Conservation (phyloP, 2,888 invertebrate species). For the Ophion obscuratus region DNA sequence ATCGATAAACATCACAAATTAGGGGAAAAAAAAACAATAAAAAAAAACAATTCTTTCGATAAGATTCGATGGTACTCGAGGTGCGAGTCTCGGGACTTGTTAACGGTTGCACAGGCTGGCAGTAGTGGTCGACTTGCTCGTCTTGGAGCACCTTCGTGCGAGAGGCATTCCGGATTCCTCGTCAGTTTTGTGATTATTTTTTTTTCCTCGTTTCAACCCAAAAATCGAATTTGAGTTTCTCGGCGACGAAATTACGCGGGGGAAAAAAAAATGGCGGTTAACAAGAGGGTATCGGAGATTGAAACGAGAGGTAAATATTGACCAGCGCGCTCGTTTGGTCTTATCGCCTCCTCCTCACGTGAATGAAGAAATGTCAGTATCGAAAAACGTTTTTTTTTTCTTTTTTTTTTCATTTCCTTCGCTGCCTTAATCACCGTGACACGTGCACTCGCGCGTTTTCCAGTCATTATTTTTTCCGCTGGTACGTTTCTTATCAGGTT, state of each 20-base stretch:
- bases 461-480: no score
- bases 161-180: not conserved
- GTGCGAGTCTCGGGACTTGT: slow-evolving; percentile 1
- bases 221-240: not conserved
- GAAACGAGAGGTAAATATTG: slow-evolving; percentile 23
- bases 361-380: no score
- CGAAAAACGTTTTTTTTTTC: not conserved
- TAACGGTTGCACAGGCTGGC: not conserved
- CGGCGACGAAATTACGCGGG: not conserved
- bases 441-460: no score
- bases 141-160: slow-evolving; percentile 7
- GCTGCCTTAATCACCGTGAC: no score
- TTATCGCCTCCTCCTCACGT: not conserved
- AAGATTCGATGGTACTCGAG: slow-evolving; percentile 39
- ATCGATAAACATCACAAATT: slow-evolving; percentile 27
- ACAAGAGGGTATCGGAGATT: not conserved
- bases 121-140: slow-evolving; percentile 30
- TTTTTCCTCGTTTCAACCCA: not conserved
- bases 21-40: slow-evolving; percentile 9
- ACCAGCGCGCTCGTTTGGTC: not conserved
- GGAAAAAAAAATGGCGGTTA: not conserved
- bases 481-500: no score
- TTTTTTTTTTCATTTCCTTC: not conserved
- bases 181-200: not conserved
- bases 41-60: slow-evolving; percentile 37